Base-by-base conservation (phyloP, 2,888 invertebrate species). In the Epirrhoe tristata region DNA sequence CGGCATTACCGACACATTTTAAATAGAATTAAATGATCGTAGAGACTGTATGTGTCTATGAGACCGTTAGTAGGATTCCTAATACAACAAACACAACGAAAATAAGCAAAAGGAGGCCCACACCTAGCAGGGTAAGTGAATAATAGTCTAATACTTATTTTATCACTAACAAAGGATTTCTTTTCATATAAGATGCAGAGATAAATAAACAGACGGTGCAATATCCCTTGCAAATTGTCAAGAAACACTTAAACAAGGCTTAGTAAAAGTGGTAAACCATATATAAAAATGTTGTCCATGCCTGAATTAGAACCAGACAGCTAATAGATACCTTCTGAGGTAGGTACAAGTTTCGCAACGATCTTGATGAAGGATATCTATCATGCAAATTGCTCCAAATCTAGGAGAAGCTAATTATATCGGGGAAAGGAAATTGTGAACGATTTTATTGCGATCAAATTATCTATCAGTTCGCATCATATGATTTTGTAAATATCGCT, bases 341-440 rank as follows among this genome's bases (percentile, higher is more conserved):
- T 64, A 50, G 59, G 63, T 63, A 69, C 76, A 59, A 74, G 83
- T 86, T 85, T 82, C 76, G 75, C 78, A 84, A 83, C 72, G 69
- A 69, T 66, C 71, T 64, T 66, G 64, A 58, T 71, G 72, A 67
- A 69, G 65, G 60, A 36, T 64, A 70, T 71, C 71, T 58, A 70
- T 77, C 78, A 78, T 74, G 79, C 69, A 81, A 81, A 84, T 82
- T 76, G 67, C 66, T 73, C 77, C 71, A 58, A 80, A 80, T 72
- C 69, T 70, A 67, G 58, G 24, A 55, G 67, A 71, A 43, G 17
- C 54, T 32, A 68, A 64, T 68, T 68, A 63, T 48, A 53, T 58
- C 24, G 39, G 17, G 8, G 56, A 60, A 54, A 50, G 60, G 60
- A 68, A 64, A 48, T 57, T 39, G 16, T 55, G 17, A 8, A 17